Evolutionary conservation across 2,888 invertebrate genomes (phyloP), one percentile per base, ranked within the genome.

Genomic region (Drepanosiphum platanoidis): DNA sequence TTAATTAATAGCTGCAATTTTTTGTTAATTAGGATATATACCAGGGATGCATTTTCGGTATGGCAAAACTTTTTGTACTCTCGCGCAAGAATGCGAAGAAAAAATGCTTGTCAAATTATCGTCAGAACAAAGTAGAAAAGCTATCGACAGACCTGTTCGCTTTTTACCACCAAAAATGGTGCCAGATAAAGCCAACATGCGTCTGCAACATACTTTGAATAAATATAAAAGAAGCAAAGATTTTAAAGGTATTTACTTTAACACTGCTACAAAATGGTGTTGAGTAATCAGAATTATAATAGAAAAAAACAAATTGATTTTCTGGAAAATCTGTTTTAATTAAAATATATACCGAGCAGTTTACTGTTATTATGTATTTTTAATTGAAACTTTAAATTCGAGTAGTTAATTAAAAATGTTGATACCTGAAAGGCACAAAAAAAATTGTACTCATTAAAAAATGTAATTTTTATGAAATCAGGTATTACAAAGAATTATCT

Each of bases 41-140:
- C 94, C 94, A 13, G 94, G 94, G 27, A 92, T 93, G 90, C 91
- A 92, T 88, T 93, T 92, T 88, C 92, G 92, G 89, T 93, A 91
- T 88, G 91, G 91, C 30, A 88, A 90, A 81, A 89, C 91, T 13
- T 91, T 91, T 87, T 90, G 90, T 89, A 89, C 88, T 87, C 90
- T 91, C 3, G 91, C 91, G 18, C 91, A 91, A 87, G 87, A 87
- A 86, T 88, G 88, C 77, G 87, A 87, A 86, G 87, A 86, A 30
- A 84, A 84, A 32, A 68, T 84, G 68, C 84, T 84, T 27, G 52
- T 52, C 36, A 84, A 84, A 58, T 68, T 84, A 77, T 84, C 84
- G 4, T 75, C 84, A 58, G 84, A 84, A 77, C 75, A 77, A 77
- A 84, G 84, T 58, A 68, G 84, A 52, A 77, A 84, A 75, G 58